Conservation (phyloP, 2,113 vertebrate species). For the Clarias gariepinus region DNA sequence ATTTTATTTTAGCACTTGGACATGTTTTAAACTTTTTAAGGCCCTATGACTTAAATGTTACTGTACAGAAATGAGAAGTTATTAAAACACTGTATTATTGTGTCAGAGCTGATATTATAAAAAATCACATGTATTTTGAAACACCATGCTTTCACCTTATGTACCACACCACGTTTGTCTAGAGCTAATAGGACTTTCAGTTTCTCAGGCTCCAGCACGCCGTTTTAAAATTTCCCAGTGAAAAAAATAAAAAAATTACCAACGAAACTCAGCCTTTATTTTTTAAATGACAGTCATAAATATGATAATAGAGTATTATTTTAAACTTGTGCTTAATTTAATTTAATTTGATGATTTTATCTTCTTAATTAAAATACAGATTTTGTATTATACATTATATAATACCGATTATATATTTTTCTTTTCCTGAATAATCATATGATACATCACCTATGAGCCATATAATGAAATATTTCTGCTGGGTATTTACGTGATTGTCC, state of each 20-base stretch:
- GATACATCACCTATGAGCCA: too few species aligned
- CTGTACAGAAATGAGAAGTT: neutral
- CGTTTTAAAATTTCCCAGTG: neutral
- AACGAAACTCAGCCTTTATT: too few species aligned
- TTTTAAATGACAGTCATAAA: too few species aligned
- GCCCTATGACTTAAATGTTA: neutral
- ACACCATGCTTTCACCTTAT: neutral
- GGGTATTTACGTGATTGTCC: neutral
- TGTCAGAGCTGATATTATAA: neutral
- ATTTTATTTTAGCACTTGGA: neutral
- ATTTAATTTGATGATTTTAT: too few species aligned
- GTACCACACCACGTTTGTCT: neutral
- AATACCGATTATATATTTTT: too few species aligned
- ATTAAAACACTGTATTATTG: too few species aligned
- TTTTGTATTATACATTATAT: too few species aligned
- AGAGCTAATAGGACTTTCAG: neutral
- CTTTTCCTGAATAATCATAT: too few species aligned
- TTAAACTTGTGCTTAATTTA: too few species aligned
- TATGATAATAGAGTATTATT: too few species aligned
- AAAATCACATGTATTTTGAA: neutral
- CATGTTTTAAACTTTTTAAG: neutral
- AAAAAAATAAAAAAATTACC: neutral
- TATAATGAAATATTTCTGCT: neutral
- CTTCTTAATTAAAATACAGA: too few species aligned
- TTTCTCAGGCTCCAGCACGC: neutral